Evolutionary conservation across 2,113 vertebrate genomes (phyloP), one percentile per base, ranked within the genome.

Genomic region (Crotalus helleri): DNA sequence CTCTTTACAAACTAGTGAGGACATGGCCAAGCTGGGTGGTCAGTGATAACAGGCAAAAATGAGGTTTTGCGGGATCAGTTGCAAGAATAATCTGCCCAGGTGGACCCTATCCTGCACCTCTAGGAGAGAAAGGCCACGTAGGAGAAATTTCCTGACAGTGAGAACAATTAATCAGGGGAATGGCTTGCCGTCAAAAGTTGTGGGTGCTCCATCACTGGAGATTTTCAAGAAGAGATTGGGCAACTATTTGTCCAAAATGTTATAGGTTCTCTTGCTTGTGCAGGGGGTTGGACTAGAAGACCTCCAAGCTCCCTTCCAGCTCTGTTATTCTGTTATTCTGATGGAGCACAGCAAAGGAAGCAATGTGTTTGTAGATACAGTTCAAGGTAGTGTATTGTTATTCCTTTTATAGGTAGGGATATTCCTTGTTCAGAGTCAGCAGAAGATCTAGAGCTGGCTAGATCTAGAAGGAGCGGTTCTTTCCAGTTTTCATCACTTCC

Each of bases 11-110:
- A 44, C n/a, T 2, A 44, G 33, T 21, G 74, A 81, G 74, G 74
- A 81, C 33, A 74, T 59, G 57, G 46, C 81, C 57, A 46, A 26
- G 88, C 93, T 69, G 29, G 54, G 13, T 88, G 33, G 81, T 58
- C 1, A 4, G 90, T 1, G 8, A 33, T 94, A 92, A 90, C 61
- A 23, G 21, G 91, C 58, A 93, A 86, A 81, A 90, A 92, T 89
- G 49, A 95, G 90, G 39, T 59, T 61, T 85, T 81, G 93, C 1
- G 94, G 87, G 91, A 49, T 89, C 51, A n/a, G 91, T 49, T 51
- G 85, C 87, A 92, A 69, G 85, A 93, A 89, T 49, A 23, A 59
- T 58, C 93, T 93, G 85, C 89, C 15, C 24, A 23, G 0, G 1
- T 1, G 4, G 29, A 21, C 88, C 3, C 44, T 51, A 21, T 55